A percentile compares a stretch with the other conserved stretches of the same genome.
Conservation (phyloP, 2,888 invertebrate genomes). For the Epinotia nisella region DNA sequence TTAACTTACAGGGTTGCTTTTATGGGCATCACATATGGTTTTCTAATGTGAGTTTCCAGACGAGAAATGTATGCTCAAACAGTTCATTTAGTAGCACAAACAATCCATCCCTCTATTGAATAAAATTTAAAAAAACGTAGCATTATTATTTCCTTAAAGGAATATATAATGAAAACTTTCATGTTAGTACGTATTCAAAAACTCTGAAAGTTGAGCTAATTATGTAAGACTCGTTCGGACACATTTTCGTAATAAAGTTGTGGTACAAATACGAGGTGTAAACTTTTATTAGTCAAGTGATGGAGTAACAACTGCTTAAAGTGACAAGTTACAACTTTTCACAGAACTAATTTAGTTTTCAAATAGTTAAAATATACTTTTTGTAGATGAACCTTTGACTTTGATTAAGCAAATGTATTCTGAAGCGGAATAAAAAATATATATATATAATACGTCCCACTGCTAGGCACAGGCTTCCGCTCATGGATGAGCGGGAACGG, state of each 20-base stretch:
- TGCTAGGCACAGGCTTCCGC: too few species aligned
- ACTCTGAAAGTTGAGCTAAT: not conserved
- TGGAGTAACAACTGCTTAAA: not conserved
- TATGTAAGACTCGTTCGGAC: not conserved
- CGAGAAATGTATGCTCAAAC: too few species aligned
- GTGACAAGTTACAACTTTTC: not conserved
- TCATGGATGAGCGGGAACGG: too few species aligned
- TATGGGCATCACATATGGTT: not conserved
- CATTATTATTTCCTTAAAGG: not conserved
- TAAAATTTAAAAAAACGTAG: not conserved
- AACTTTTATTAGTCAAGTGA: not conserved
- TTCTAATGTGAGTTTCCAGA: too few species aligned
- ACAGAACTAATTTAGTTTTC: not conserved
- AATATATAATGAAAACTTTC: conserved; percentile 13
- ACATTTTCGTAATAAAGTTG: not conserved
- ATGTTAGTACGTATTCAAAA: conserved; percentile 4
- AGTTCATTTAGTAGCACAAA: too few species aligned
- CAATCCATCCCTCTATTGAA: too few species aligned
- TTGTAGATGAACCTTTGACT: too few species aligned
- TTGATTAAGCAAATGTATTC: too few species aligned
- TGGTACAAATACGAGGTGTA: not conserved
- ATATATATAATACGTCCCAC: too few species aligned
- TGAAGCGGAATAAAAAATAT: too few species aligned
- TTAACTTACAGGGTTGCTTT: not conserved
- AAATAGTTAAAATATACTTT: too few species aligned